These are phyloP conservation scores for Meiosimyza platycephala DNA, from an alignment of 2,888 invertebrate species.

Conservation along the genomic window DNA sequence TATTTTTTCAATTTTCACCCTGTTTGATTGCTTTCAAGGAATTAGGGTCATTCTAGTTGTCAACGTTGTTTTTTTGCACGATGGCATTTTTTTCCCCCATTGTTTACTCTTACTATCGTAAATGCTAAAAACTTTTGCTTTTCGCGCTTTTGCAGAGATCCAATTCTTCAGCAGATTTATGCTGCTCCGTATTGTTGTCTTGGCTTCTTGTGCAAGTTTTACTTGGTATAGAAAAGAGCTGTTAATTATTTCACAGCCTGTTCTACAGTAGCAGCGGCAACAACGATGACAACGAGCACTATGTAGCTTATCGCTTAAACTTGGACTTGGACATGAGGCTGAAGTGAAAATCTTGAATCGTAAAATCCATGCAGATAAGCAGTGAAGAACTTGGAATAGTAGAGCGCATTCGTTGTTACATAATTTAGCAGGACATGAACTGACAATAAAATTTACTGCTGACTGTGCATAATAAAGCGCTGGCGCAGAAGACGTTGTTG, in stretches of 20 bases:
- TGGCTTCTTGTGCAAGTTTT: too few relatives aligned
- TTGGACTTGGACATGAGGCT: not conserved
- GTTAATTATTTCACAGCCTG: slow-evolving; percentile 30
- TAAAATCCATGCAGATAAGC: not conserved
- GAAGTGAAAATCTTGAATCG: not conserved
- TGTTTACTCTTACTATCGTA: not conserved
- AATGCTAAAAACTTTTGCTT: not conserved
- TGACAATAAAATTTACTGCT: slow-evolving; percentile 67
- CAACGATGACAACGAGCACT: not conserved
- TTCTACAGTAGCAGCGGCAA: not conserved
- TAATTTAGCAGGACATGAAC: slow-evolving; percentile 65
- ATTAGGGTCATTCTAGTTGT: slow-evolving; percentile 21
- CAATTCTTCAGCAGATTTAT: not conserved
- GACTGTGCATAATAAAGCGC: slow-evolving; percentile 63
- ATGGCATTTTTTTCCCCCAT: not conserved
- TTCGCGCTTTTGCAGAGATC: not conserved
- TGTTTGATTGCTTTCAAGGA: not conserved
- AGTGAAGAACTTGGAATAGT: slow-evolving; percentile 26
- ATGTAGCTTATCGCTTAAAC: not conserved
- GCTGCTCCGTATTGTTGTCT: not conserved
- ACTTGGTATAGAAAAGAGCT: not conserved
- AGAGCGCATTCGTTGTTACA: slow-evolving; percentile 50
- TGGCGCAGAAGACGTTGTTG: slow-evolving; percentile 20
- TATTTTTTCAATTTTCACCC: too few relatives aligned
- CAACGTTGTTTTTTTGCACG: not conserved